A percentile compares a stretch with the other conserved stretches of the same genome.
Evolutionary conservation across 2,888 invertebrate genomes (phyloP).

Genomic region (Lasioglossum calceatum): DNA sequence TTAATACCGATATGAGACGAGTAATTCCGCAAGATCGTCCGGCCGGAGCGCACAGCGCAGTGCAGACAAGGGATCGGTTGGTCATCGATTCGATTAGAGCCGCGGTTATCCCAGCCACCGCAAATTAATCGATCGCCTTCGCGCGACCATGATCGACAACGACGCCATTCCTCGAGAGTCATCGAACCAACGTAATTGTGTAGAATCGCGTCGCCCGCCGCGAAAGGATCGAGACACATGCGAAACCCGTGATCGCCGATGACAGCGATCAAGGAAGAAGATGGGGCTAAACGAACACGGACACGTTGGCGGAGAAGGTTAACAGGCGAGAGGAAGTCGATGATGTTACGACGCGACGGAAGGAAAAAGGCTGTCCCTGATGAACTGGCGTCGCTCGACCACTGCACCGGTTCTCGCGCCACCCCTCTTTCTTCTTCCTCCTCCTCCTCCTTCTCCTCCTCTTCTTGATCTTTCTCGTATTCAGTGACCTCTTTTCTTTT

Average conservation of each 20-base stretch:
- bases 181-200: slow-evolving; percentile 7
- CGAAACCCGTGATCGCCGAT: background rate
- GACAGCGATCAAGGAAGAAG: background rate
- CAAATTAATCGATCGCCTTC: slow-evolving; percentile 54
- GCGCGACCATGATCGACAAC: slow-evolving; percentile 47
- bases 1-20: too few species aligned
- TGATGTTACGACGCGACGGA: slow-evolving; percentile 34
- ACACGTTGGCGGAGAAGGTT: background rate
- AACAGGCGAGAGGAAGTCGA: slow-evolving; percentile 42
- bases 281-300: background rate
- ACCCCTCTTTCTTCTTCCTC: background rate
- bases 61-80: slow-evolving; percentile 5
- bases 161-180: slow-evolving; percentile 51
- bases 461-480: background rate
- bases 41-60: too few species aligned
- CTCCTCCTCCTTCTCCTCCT: background rate
- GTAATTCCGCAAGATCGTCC: too few species aligned
- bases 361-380: slow-evolving; percentile 31
- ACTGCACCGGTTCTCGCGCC: slow-evolving; percentile 41
- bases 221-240: background rate
- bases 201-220: background rate
- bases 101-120: slow-evolving; percentile 43
- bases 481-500: background rate
- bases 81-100: slow-evolving; percentile 18
- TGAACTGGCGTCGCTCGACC: slow-evolving; percentile 51